Evolutionary conservation across 2,888 invertebrate species (phyloP), one percentile per base, ranked within the genome.

Genomic region (Patella depressa): DNA sequence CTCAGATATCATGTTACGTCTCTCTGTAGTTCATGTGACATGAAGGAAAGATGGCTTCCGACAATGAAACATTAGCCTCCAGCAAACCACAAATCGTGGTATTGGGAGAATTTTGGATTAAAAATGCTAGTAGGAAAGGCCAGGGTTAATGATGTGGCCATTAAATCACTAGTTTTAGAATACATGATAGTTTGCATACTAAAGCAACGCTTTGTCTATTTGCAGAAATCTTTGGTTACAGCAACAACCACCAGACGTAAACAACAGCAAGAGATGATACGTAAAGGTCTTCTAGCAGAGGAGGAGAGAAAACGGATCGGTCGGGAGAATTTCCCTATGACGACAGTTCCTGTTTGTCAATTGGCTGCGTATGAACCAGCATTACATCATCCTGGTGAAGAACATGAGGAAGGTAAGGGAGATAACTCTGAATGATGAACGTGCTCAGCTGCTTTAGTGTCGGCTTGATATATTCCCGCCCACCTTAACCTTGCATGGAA

Each of bases 201-300:
- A 9, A 45, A 45, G 45, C 45, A 45, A 45, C 45, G 1, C 9
- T n/a, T 65, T n/a, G 7, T 1, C 14, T 17, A 2, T 54, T 70
- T 12, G 3, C 83, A 91, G 91, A 92, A 92, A 89, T 91, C 98
- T 9, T 92, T 98, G 87, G 99, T 99, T 72, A 99, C 99, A 53
- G 99, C 99, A 14, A 99, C 99, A 0, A 98, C 99, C 91, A 99
- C 99, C 0, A 94, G 99, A 29, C 97, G 99, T 90, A 99, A 99
- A 91, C 99, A 99, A 91, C 98, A 99, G 92, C 98, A 99, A 29
- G 99, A 99, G 92, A 95, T 99, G 79, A 97, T 99, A 78, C 96
- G 98, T 88, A 95, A 95, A 92, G 99, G 99, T 1, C 93, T 99
- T 24, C 96, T 98, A 89, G 97, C 97, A 69, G 97, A 98, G 85